phyloP scores from a whole-genome alignment of 2,797 vertebrate genomes.

The Zalophus californianus region DNA sequence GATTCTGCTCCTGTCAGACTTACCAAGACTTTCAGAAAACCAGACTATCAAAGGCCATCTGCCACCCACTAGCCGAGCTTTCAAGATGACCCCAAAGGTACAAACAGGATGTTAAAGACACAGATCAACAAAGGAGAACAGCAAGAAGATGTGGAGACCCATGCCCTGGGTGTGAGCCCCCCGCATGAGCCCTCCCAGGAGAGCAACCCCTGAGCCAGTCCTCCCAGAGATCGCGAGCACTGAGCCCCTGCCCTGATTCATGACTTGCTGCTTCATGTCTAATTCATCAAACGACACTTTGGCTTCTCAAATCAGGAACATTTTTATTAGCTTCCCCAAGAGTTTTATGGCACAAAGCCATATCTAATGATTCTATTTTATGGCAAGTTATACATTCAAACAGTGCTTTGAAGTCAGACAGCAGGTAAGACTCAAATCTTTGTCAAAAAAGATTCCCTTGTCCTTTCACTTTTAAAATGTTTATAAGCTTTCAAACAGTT shows the following conservation, averaged over 20 bases:
- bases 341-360: conserved; percentile 66
- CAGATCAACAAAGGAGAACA: neutral
- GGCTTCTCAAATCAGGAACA: conserved; percentile 56
- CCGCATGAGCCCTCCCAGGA: rapidly evolving
- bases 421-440: conserved; percentile 50
- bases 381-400: conserved; percentile 64
- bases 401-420: conserved; percentile 68
- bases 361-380: conserved; percentile 65
- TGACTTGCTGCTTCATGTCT: neutral
- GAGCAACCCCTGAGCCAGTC: rapidly evolving
- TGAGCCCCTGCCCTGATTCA: neutral
- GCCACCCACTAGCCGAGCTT: conserved; percentile 24
- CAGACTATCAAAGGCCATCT: conserved; percentile 64
- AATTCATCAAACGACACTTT: conserved; percentile 67
- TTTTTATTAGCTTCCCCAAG: conserved; percentile 70
- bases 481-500: conserved; percentile 26
- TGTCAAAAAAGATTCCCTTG: conserved; percentile 22
- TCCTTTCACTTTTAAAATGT: conserved; percentile 60
- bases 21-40: conserved; percentile 59
- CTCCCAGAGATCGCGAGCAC: neutral
- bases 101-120: neutral
- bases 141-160: neutral
- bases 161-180: neutral
- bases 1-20: conserved; percentile 78
- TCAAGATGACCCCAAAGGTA: conserved; percentile 28